These are phyloP conservation scores for Gallinago paraguaiae DNA, from an alignment of 2,113 vertebrate species.

Conservation along the genomic window DNA sequence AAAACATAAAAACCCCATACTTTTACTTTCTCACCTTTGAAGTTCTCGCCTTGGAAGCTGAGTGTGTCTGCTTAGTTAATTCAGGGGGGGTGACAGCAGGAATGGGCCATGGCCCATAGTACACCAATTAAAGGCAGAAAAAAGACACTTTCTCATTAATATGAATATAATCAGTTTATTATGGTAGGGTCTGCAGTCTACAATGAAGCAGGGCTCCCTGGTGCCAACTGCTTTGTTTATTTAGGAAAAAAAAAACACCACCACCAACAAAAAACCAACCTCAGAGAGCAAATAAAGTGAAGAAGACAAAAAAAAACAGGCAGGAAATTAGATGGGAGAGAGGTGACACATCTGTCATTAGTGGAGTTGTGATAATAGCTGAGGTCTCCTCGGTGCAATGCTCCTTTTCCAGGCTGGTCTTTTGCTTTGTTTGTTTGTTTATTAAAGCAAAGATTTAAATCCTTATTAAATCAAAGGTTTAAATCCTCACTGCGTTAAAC, in stretches of 20 bases:
- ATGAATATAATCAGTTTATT: background rate
- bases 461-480: background rate
- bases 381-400: background rate
- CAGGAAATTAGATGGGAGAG: background rate
- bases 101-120: background rate
- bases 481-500: background rate
- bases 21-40: constrained; percentile 20
- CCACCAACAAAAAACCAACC: background rate
- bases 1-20: background rate
- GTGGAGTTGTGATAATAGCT: background rate
- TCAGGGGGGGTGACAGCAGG: background rate
- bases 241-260: background rate
- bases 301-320: background rate
- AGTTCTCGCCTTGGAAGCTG: background rate
- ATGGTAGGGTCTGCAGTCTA: background rate
- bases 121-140: background rate
- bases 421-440: background rate
- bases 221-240: background rate
- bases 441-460: background rate
- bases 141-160: background rate
- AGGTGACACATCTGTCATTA: background rate
- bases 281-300: background rate
- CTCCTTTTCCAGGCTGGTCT: background rate
- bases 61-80: background rate
- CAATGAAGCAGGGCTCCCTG: background rate